A percentile compares a stretch with the other conserved stretches of the same genome.
Evolutionary conservation across 2,113 vertebrate species (phyloP).

Genomic region (Ahaetulla prasina): DNA sequence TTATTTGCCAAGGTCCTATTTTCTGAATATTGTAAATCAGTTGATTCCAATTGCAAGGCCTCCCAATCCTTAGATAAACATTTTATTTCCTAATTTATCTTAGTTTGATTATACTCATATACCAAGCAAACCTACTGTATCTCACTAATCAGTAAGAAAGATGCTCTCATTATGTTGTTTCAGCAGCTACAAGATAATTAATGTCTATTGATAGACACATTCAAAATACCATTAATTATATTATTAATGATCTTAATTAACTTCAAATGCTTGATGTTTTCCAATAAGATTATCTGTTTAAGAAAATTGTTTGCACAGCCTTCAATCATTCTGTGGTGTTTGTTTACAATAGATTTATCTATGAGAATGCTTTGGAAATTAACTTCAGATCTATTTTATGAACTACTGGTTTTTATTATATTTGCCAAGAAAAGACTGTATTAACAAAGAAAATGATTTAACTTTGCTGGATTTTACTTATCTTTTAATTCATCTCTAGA

Average conservation of each 20-base stretch:
- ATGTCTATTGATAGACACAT: slow-evolving; percentile 61
- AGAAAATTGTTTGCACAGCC: slow-evolving; percentile 20
- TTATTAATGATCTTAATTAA: slow-evolving; percentile 72
- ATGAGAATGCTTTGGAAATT: slow-evolving; percentile 37
- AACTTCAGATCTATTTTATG: slow-evolving; percentile 42
- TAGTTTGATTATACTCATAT: slow-evolving; percentile 55
- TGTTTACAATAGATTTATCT: slow-evolving; percentile 46
- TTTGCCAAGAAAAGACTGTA: slow-evolving; percentile 39
- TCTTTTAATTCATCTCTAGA: slow-evolving; percentile 15
- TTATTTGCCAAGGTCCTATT: neutral
- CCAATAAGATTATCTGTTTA: slow-evolving; percentile 46
- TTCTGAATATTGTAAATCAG: slow-evolving; percentile 1
- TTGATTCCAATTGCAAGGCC: slow-evolving; percentile 21
- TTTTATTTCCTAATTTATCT: slow-evolving; percentile 55
- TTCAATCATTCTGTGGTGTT: slow-evolving; percentile 30
- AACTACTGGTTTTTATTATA: slow-evolving; percentile 1
- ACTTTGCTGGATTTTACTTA: slow-evolving; percentile 36
- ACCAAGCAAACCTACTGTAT: slow-evolving; percentile 34
- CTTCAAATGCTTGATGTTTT: slow-evolving; percentile 50
- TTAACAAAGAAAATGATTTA: slow-evolving; percentile 48
- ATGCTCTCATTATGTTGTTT: slow-evolving; percentile 61
- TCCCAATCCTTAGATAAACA: slow-evolving; percentile 50
- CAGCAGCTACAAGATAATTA: slow-evolving; percentile 65
- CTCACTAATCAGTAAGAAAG: slow-evolving; percentile 51
- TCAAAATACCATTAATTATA: slow-evolving; percentile 69